phyloP scores from a whole-genome alignment of 2,797 vertebrate species.

The Karalla daura region DNA sequence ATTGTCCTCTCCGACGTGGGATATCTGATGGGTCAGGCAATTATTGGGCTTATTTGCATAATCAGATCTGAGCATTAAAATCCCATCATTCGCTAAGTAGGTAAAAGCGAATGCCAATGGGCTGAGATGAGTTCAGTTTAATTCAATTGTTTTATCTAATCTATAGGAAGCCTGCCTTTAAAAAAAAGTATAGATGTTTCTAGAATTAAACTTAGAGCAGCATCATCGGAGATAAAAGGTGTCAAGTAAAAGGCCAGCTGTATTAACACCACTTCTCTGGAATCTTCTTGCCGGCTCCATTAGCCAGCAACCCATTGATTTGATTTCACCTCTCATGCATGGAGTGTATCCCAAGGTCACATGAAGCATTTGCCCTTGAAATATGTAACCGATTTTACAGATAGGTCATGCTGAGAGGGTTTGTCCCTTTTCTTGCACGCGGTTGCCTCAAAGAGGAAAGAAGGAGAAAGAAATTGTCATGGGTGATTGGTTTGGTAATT shows the following conservation, averaged over 20 bases:
- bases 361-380: constrained; percentile 58
- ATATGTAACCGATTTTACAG: constrained; percentile 33
- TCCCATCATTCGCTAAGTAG: neutral
- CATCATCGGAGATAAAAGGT: constrained; percentile 61
- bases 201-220: constrained; percentile 30
- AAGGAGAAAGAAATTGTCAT: constrained; percentile 34
- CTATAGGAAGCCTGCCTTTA: neutral
- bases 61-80: neutral
- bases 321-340: constrained; percentile 57
- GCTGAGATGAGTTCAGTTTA: neutral
- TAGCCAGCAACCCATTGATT: constrained; percentile 68
- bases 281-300: constrained; percentile 68
- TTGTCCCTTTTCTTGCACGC: constrained; percentile 8
- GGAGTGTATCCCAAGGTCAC: constrained; percentile 54
- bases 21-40: neutral
- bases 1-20: no score
- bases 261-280: constrained; percentile 55
- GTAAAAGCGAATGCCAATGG: neutral
- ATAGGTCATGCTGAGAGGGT: constrained; percentile 30
- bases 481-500: constrained; percentile 67
- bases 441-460: constrained; percentile 18
- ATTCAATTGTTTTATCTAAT: constrained; percentile 8
- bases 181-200: neutral
- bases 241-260: constrained; percentile 67
- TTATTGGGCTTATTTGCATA: neutral